Base-by-base conservation (phyloP, 1,140 invertebrate species). In the Pentalonia nigronervosa region DNA sequence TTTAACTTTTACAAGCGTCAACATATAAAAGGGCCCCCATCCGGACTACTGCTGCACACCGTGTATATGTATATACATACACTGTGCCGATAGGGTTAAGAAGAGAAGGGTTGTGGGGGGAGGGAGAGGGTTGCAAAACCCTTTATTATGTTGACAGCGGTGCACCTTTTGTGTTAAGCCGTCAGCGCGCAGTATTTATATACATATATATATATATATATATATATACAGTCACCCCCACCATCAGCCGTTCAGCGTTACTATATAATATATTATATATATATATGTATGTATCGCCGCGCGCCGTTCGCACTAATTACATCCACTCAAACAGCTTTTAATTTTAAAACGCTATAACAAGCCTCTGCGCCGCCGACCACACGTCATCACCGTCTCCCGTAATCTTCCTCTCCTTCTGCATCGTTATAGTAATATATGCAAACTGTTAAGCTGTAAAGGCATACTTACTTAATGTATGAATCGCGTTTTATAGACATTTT, bases 1-100 rank as follows among this genome's bases (percentile, higher is more conserved):
- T 94, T 94, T 94, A 94, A 94, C 94, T 93, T 94, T 94, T 94
- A 93, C 90, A 93, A 88, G 93, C 94, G 92, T 93, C 94, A 94
- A 93, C 84, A 94, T 86, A 88, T 91, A 93, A 91, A 93, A 94
- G 94, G 94, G 94, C 53, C 53, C 14, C 23, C 83, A 9, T 86
- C 83, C 83, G 83, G 83, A 86, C 41, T 86, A 30, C 41, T 41
- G 83, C 11, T 30, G 87, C 87, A 1, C 21, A 34, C 48, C 84
- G 25, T 86, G n/a, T n/a, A 20, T 86, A 20, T 47, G 20, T 45
- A 17, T 47, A 47, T 47, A 41, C n/a, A 47, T 30, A 36, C 2
- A 53, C 25, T 23, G 34, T 41, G 9, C 34, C 36, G 36, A 67
- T 67, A 17, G 60, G 60, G 60, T 67, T 67, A 67, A 67, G 60